phyloP scores from a whole-genome alignment of 2,888 invertebrate species.

The Uloborus plumipes region DNA sequence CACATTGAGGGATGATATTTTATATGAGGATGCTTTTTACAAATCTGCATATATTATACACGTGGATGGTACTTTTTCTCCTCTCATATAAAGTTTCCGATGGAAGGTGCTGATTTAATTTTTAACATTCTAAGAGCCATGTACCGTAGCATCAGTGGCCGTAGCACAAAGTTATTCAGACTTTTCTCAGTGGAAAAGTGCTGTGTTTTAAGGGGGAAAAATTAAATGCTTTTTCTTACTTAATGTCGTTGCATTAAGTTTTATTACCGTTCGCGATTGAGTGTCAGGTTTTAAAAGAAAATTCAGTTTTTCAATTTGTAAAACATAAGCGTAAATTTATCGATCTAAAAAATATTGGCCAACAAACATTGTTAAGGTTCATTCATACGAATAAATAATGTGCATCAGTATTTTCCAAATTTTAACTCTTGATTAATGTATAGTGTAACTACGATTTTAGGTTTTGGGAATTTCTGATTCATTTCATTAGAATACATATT shows the following conservation, averaged over 20 bases:
- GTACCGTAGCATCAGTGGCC: too few relatives aligned
- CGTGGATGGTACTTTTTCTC: neutral
- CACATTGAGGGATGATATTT: slow-evolving; percentile 15
- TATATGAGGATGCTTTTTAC: slow-evolving; percentile 53
- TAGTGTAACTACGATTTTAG: too few relatives aligned
- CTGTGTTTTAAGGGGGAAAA: slow-evolving; percentile 19
- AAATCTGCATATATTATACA: slow-evolving; percentile 60
- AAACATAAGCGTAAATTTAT: too few relatives aligned
- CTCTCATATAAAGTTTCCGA: slow-evolving; percentile 7
- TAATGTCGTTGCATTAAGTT: slow-evolving; percentile 38
- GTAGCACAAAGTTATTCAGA: neutral
- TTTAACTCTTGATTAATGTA: too few relatives aligned
- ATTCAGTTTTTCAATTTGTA: too few relatives aligned
- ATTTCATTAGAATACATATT: too few relatives aligned
- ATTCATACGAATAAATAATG: too few relatives aligned
- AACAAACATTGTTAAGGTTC: too few relatives aligned
- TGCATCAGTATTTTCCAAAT: too few relatives aligned
- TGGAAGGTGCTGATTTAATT: slow-evolving; percentile 48
- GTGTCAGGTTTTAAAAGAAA: too few relatives aligned
- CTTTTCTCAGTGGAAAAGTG: slow-evolving; percentile 1
- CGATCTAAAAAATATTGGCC: too few relatives aligned
- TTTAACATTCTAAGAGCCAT: slow-evolving; percentile 12
- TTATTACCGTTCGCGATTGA: neutral
- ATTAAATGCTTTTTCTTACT: slow-evolving; percentile 10
- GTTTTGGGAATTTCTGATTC: too few relatives aligned